Base-by-base conservation (phyloP, 2,888 invertebrate genomes). In the Apamea crenata region DNA sequence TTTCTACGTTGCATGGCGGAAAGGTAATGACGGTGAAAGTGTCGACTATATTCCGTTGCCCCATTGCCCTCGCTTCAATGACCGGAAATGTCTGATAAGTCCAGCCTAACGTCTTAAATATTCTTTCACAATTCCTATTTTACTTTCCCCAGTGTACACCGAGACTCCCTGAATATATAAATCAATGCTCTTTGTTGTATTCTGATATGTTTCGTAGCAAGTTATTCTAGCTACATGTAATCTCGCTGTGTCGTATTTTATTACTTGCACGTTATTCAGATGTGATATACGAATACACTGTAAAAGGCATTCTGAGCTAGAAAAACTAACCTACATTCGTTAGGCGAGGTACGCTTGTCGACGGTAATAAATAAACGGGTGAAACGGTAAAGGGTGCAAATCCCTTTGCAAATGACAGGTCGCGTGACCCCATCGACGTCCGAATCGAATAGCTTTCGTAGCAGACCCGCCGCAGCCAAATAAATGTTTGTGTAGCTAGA, bases 331-430 rank as follows among this genome's bases (percentile, higher is more conserved):
- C 83, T 89, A 89, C 87, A 91, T 93, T 92, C 91, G 91, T 92
- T 90, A 91, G 87, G 82, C 83, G 88, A 85, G 85, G 87, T 89
- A 87, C 87, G 91, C 88, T 89, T 88, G 81, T 89, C 90, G 89
- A 88, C 89, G 90, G 89, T 90, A 91, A 94, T 96, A 92, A 94
- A 95, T 95, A 94, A 91, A n/a, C n/a, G 93, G 93, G 92, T 91
- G 92, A 92, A 92, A 92, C 92, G 93, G 88, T 92, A 93, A 94
- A 92, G 94, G 94, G 94, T 92, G 93, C 89, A 93, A 94, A 93
- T 94, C 95, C 94, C 92, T 89, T 93, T 94, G 95, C 94, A 95
- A 95, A 94, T 94, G 95, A 95, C 95, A 94, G 94, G 94, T 92
- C 92, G 88, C 92, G 91, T 93, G 93, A 94, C 93, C 94, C 92